A percentile compares a stretch with the other conserved stretches of the same genome.
phyloP scores from a whole-genome alignment of 2,113 vertebrate genomes.

The Rhodinocichla rosea region DNA sequence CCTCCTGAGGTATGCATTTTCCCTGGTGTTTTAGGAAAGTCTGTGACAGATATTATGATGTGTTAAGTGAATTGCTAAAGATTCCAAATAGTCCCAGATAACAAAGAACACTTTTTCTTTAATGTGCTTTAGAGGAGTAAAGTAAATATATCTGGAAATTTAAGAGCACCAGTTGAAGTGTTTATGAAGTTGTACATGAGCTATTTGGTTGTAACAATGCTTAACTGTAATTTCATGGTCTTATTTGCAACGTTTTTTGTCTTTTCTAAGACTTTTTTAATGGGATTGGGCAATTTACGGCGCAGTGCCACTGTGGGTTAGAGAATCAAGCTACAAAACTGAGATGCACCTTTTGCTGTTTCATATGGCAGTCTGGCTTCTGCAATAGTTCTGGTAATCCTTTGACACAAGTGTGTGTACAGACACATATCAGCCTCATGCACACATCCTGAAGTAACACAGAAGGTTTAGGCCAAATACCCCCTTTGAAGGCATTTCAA shows the following conservation, averaged over 20 bases:
- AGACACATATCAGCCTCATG: background rate
- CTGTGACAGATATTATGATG: slow-evolving; percentile 2
- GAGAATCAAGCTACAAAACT: background rate
- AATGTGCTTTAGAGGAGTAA: slow-evolving; percentile 2
- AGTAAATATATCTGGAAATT: slow-evolving; percentile 48
- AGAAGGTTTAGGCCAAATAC: background rate
- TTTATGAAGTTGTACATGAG: slow-evolving; percentile 34
- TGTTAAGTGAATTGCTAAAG: slow-evolving; percentile 31
- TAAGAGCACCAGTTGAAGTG: slow-evolving; percentile 15
- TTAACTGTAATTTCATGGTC: background rate
- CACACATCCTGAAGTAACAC: background rate
- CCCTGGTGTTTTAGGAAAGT: slow-evolving; percentile 16
- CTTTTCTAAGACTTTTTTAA: background rate
- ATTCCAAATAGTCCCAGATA: slow-evolving; percentile 6
- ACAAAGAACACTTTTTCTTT: slow-evolving; percentile 46
- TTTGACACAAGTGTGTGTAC: background rate
- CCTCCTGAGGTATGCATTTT: slow-evolving; percentile 14
- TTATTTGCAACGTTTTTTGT: background rate
- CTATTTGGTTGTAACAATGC: background rate
- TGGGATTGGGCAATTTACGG: background rate
- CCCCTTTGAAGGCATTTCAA: background rate
- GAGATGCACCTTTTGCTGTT: background rate
- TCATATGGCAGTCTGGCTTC: background rate
- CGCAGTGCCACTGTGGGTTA: background rate
- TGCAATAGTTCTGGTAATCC: background rate